phyloP scores from a whole-genome alignment of 2,797 vertebrate species.

The Sorex maritimensis region DNA sequence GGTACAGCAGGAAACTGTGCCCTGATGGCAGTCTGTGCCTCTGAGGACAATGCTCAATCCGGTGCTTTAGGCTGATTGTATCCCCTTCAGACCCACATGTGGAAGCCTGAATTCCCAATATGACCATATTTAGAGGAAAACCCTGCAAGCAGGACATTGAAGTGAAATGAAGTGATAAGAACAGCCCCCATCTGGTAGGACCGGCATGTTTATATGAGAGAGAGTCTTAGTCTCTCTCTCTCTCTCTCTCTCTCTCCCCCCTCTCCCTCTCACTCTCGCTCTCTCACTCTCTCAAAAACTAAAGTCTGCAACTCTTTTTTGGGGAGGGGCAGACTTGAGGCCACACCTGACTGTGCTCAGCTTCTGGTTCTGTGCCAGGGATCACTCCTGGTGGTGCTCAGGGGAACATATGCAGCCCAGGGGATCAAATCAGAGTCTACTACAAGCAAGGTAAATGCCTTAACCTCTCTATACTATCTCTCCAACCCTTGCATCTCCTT shows the following conservation, averaged over 20 bases:
- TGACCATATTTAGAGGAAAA: background rate
- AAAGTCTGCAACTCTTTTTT: too few species aligned
- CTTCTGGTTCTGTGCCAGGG: too few species aligned
- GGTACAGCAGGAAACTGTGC: background rate
- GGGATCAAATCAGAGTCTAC: too few species aligned
- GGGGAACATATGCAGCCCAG: too few species aligned
- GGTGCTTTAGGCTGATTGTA: background rate
- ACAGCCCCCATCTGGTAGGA: background rate
- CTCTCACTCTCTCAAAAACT: too few species aligned
- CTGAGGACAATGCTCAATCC: background rate
- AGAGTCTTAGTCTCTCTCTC: background rate
- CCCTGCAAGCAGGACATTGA: background rate
- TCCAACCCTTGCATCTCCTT: background rate
- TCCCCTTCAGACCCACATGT: background rate
- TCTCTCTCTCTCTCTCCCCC: too few species aligned
- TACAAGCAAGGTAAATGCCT: too few species aligned
- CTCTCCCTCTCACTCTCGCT: too few species aligned
- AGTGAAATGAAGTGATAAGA: background rate
- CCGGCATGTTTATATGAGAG: slow-evolving; percentile 6
- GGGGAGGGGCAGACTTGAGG: too few species aligned
- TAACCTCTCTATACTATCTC: too few species aligned
- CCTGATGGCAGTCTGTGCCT: background rate
- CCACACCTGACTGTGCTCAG: too few species aligned
- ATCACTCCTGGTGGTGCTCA: too few species aligned
- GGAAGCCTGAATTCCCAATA: background rate